These are phyloP conservation scores for Istiophorus platypterus DNA, from an alignment of 2,113 vertebrate species.

Conservation along the genomic window DNA sequence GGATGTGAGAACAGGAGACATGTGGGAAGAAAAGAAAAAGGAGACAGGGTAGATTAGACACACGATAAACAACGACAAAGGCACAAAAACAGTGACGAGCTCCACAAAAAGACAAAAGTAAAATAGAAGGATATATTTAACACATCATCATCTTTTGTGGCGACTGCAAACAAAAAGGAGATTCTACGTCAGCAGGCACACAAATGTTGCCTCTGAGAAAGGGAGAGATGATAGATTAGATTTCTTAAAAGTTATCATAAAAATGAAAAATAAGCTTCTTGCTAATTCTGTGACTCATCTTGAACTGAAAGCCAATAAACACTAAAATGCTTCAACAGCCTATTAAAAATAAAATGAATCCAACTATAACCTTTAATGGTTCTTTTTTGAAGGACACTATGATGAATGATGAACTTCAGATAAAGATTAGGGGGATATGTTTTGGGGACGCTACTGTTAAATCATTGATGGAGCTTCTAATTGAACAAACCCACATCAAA, in stretches of 20 bases:
- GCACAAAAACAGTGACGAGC: conserved; percentile 54
- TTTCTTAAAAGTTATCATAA: conserved; percentile 36
- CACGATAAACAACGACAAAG: conserved; percentile 63
- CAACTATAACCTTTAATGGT: conserved; percentile 8
- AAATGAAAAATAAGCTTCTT: conserved; percentile 35
- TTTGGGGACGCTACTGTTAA: conserved; percentile 39
- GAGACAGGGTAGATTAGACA: conserved; percentile 54
- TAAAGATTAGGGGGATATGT: conserved; percentile 35
- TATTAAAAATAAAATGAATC: not conserved
- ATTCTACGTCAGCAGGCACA: conserved; percentile 34
- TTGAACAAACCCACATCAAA: conserved; percentile 22
- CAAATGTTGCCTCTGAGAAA: conserved; percentile 23
- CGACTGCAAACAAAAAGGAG: conserved; percentile 38
- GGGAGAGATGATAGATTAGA: conserved; percentile 40
- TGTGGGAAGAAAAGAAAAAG: conserved; percentile 45
- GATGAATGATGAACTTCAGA: conserved; percentile 21
- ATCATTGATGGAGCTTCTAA: conserved; percentile 55
- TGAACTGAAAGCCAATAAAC: not conserved
- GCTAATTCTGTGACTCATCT: conserved; percentile 27
- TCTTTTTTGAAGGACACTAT: not conserved
- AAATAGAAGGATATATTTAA: conserved; percentile 67
- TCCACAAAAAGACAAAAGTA: conserved; percentile 32
- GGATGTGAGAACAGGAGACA: conserved; percentile 53
- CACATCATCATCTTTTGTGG: conserved; percentile 52
- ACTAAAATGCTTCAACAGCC: conserved; percentile 18